phyloP scores from a whole-genome alignment of 2,113 vertebrate species.

The Menura novaehollandiae region DNA sequence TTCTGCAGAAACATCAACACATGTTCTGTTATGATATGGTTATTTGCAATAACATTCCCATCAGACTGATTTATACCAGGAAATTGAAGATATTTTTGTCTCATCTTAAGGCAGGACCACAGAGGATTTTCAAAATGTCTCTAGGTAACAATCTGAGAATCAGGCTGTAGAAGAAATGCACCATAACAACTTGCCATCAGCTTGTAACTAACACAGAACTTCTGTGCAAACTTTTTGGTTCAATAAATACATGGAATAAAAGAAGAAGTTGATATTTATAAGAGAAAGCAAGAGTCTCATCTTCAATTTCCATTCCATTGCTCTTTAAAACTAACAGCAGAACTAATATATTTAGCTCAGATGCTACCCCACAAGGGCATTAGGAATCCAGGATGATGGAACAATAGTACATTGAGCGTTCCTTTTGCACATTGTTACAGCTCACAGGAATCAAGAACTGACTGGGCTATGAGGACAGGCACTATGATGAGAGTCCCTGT shows the following conservation, averaged over 20 bases:
- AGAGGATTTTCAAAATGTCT: conserved; percentile 16
- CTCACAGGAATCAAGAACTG: not conserved
- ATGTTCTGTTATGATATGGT: conserved; percentile 31
- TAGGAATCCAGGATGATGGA: not conserved
- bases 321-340: not conserved
- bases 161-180: not conserved
- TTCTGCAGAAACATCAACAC: not conserved
- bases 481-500: not conserved
- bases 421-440: not conserved
- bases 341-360: not conserved
- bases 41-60: conserved; percentile 44
- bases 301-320: not conserved
- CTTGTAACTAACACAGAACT: not conserved
- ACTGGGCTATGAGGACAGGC: not conserved
- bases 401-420: not conserved
- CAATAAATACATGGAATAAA: not conserved
- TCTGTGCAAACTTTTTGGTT: not conserved
- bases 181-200: not conserved
- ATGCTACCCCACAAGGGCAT: not conserved
- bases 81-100: conserved; percentile 12
- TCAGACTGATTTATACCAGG: conserved; percentile 50
- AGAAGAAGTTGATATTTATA: not conserved
- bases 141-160: conserved; percentile 42
- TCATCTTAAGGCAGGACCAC: not conserved
- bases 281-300: not conserved